These are phyloP conservation scores for Ctenopoma kingsleyae DNA, from an alignment of 2,797 vertebrate species.

Conservation along the genomic window DNA sequence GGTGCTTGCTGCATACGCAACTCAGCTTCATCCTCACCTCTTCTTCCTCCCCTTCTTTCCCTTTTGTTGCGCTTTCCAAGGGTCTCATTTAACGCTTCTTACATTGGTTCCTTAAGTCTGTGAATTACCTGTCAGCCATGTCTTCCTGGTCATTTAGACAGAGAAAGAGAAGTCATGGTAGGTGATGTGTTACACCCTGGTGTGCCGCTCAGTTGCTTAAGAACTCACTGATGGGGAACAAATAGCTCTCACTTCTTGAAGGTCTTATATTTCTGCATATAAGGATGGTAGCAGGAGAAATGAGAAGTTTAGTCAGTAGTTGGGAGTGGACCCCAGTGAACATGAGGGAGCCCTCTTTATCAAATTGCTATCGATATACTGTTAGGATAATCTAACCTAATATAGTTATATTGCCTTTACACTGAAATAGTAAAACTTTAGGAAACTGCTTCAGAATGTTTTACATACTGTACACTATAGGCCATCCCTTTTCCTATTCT, in stretches of 20 bases:
- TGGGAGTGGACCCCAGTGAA: constrained; percentile 16
- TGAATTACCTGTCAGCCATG: constrained; percentile 58
- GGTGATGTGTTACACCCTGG: constrained; percentile 59
- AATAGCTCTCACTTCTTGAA: constrained; percentile 44
- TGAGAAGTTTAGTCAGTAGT: constrained; percentile 12
- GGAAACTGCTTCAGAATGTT: constrained; percentile 8
- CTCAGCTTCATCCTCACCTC: constrained; percentile 19
- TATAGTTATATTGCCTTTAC: not conserved
- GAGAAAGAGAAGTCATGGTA: constrained; percentile 43
- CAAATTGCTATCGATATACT: constrained; percentile 23
- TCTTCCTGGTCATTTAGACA: constrained; percentile 56
- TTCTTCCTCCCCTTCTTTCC: constrained; percentile 1
- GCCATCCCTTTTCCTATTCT: constrained; percentile 1
- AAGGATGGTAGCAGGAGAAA: constrained; percentile 22
- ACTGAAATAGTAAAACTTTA: constrained; percentile 18
- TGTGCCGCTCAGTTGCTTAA: constrained; percentile 54
- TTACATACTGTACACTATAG: not conserved
- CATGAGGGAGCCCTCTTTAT: constrained; percentile 20
- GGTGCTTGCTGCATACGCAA: constrained; percentile 51
- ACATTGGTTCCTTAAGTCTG: constrained; percentile 31
- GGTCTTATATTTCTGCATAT: constrained; percentile 29
- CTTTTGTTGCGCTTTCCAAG: constrained; percentile 4
- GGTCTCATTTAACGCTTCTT: constrained; percentile 29
- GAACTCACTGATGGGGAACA: constrained; percentile 60
- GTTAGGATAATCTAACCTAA: constrained; percentile 8